Evolutionary conservation across 2,113 vertebrate genomes (phyloP).

Genomic region (Brienomyrus longianalis): DNA sequence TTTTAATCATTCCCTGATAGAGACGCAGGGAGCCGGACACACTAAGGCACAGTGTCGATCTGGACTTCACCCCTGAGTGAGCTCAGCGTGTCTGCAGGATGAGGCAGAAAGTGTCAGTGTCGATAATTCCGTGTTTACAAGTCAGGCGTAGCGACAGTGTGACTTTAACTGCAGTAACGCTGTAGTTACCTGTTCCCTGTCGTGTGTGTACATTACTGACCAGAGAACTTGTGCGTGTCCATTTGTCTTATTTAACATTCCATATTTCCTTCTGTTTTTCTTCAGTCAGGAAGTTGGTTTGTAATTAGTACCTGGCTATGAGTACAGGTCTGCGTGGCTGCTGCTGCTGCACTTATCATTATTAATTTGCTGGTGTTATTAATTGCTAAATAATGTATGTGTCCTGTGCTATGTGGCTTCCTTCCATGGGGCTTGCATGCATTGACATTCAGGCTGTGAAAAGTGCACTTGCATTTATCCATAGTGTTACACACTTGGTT

Average conservation of each 20-base stretch:
- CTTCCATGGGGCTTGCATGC: not conserved
- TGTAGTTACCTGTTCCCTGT: not conserved
- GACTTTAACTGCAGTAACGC: not conserved
- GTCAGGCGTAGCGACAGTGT: not conserved
- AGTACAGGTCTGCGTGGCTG: not conserved
- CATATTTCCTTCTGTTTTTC: not conserved
- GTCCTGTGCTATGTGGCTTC: not conserved
- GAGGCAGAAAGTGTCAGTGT: not conserved
- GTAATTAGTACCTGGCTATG: not conserved
- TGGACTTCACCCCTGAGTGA: not conserved
- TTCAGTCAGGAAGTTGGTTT: not conserved
- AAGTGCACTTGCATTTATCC: not conserved
- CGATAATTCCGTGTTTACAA: not conserved
- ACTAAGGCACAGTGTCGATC: not conserved
- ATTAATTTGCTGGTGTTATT: not conserved
- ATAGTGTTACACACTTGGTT: no score
- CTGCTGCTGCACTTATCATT: not conserved
- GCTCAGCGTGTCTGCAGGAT: not conserved
- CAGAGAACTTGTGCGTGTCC: not conserved
- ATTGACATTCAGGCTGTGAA: not conserved
- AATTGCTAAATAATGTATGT: not conserved
- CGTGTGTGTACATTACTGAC: not conserved
- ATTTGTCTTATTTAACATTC: not conserved
- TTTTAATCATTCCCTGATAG: not conserved
- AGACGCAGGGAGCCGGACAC: not conserved